Conservation (phyloP, 2,888 invertebrate species). For the Drosophila meridionalis region DNA sequence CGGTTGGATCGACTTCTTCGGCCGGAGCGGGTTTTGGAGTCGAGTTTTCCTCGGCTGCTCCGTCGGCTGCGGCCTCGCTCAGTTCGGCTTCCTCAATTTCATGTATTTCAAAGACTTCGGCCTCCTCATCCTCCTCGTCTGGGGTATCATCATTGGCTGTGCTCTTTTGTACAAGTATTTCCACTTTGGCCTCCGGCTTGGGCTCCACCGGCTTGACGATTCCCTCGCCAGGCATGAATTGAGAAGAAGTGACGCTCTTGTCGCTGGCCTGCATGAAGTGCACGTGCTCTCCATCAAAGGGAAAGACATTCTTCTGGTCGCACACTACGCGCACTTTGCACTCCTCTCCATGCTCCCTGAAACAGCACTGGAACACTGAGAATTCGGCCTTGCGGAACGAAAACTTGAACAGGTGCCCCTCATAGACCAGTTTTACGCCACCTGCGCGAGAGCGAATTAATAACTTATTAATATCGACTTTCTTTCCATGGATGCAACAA, state of each 20-base stretch:
- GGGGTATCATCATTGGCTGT: slow-evolving; percentile 16
- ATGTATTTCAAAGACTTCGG: slow-evolving; percentile 51
- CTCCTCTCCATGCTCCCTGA: slow-evolving; percentile 82
- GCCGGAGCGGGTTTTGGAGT: neutral
- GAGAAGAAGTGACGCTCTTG: slow-evolving; percentile 82
- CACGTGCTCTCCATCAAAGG: slow-evolving; percentile 81
- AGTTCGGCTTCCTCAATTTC: slow-evolving; percentile 53
- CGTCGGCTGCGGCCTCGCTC: slow-evolving; percentile 4
- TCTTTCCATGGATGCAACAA: slow-evolving; percentile 41
- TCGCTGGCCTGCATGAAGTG: slow-evolving; percentile 84
- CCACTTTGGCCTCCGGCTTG: slow-evolving; percentile 41
- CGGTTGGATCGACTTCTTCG: slow-evolving; percentile 68
- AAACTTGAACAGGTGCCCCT: slow-evolving; percentile 83
- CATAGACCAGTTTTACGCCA: slow-evolving; percentile 83
- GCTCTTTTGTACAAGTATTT: slow-evolving; percentile 21
- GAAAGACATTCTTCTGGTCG: slow-evolving; percentile 82
- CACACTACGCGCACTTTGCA: slow-evolving; percentile 82
- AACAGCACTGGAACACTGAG: slow-evolving; percentile 83
- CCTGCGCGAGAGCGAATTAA: slow-evolving; percentile 50
- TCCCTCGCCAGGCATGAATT: slow-evolving; percentile 73
- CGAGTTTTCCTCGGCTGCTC: slow-evolving; percentile 18
- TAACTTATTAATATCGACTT: neutral
- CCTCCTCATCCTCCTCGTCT: slow-evolving; percentile 39
- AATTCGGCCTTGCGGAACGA: slow-evolving; percentile 82
- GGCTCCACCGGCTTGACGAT: slow-evolving; percentile 11